These are phyloP conservation scores for Bombus sylvicola DNA, from an alignment of 1,140 invertebrate genomes.

Conservation along the genomic window DNA sequence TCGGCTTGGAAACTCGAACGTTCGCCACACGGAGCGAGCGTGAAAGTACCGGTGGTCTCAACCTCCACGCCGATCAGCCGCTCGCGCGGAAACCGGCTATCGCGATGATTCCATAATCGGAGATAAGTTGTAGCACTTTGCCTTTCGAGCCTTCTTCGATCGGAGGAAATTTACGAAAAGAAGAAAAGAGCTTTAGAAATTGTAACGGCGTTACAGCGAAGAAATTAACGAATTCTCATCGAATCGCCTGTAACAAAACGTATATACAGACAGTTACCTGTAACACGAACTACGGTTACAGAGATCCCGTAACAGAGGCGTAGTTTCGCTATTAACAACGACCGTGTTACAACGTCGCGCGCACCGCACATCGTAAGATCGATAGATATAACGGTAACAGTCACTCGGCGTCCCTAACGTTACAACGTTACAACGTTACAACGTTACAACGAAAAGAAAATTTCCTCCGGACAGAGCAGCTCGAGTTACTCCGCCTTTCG, in stretches of 20 bases:
- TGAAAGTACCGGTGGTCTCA: background rate
- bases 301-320: background rate
- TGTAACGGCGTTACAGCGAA: too few relatives aligned
- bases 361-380: background rate
- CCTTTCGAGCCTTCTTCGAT: background rate
- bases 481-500: too few relatives aligned
- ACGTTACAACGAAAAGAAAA: background rate
- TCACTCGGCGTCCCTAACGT: background rate
- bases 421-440: too few relatives aligned
- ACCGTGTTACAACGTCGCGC: background rate
- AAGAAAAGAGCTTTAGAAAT: too few relatives aligned
- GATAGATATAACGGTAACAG: background rate
- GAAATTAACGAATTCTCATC: background rate
- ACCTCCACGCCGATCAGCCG: background rate
- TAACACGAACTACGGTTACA: background rate
- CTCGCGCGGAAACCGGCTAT: background rate
- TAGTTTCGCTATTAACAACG: background rate
- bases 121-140: background rate
- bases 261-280: background rate
- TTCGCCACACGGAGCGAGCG: background rate
- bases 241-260: background rate
- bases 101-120: background rate
- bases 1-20: conserved; percentile 7
- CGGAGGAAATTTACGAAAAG: too few relatives aligned
- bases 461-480: too few relatives aligned